Evolutionary conservation across 2,113 vertebrate genomes (phyloP).

Genomic region (Clarias gariepinus): DNA sequence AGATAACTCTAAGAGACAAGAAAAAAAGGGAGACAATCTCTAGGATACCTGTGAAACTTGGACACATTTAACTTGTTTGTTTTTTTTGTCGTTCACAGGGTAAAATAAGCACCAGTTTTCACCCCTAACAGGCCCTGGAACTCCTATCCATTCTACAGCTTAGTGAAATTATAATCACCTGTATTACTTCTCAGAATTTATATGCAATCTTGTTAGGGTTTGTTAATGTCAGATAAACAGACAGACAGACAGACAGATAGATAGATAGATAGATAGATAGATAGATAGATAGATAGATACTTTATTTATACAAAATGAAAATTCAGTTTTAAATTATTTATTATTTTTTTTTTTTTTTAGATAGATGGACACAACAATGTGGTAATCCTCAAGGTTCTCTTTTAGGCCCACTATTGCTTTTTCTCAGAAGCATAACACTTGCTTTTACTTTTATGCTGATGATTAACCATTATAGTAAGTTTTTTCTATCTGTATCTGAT

Average conservation of each 20-base stretch:
- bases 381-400: no score
- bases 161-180: neutral
- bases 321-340: no score
- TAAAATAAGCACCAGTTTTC: neutral
- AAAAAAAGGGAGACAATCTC: neutral
- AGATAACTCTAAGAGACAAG: constrained; percentile 5
- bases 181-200: no score
- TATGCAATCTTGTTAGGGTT: no score
- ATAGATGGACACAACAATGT: no score
- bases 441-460: neutral
- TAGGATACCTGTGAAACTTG: neutral
- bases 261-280: no score
- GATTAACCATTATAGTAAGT: neutral
- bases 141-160: neutral
- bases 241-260: no score
- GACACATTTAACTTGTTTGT: neutral
- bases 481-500: neutral
- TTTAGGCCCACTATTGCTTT: no score
- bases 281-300: no score
- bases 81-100: neutral
- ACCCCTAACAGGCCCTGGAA: neutral
- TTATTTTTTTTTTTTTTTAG: no score
- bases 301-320: no score
- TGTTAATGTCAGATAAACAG: no score
- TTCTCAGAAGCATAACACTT: neutral